Base-by-base conservation (phyloP, 2,888 invertebrate genomes). In the Odontocolon sp. region DNA sequence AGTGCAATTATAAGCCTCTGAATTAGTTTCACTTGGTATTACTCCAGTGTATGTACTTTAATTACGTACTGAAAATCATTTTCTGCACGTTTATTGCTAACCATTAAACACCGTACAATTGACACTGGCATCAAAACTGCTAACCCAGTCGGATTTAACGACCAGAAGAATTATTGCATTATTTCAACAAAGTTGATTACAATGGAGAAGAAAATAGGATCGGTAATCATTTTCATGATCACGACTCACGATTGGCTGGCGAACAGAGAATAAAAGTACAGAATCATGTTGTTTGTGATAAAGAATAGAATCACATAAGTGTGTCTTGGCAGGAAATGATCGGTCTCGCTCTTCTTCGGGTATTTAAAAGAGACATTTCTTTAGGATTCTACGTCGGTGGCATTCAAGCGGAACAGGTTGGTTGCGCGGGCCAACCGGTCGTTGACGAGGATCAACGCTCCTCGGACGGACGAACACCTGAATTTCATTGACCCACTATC, bases 401-500 rank as follows among this genome's bases (percentile, higher is more conserved):
- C 66, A 77, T 77, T 73, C 50, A 63, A 78, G 72, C 70, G 80
- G 76, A 77, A 79, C 78, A 67, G 69, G 72, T 70, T 72, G 80
- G 81, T 64, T 63, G 47, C 45, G 64, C 28, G 52, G 85, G 82
- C 83, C 82, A 82, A 79, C 78, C 78, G 75, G 81, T 81, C 76
- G 79, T 33, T 56, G 52, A 63, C 77, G 59, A 70, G 45, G 31
- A 69, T 57, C 64, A 11, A 18, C 16, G 42, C 45, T 70, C 26
- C 23, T 63, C 79, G 79, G 81, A 79, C 79, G 76, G 76, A 77
- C 80, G 71, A 70, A 80, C 82, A 81, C 71, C 82, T 87, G 89
- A 89, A 89, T 89, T 85, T 74, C 86, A 89, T 89, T 89, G 88
- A 88, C 89, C 89, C 79, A 89, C 85, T 84, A 87, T 85, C 77